phyloP scores from a whole-genome alignment of 2,113 vertebrate species.

The Pelecanus crispus region DNA sequence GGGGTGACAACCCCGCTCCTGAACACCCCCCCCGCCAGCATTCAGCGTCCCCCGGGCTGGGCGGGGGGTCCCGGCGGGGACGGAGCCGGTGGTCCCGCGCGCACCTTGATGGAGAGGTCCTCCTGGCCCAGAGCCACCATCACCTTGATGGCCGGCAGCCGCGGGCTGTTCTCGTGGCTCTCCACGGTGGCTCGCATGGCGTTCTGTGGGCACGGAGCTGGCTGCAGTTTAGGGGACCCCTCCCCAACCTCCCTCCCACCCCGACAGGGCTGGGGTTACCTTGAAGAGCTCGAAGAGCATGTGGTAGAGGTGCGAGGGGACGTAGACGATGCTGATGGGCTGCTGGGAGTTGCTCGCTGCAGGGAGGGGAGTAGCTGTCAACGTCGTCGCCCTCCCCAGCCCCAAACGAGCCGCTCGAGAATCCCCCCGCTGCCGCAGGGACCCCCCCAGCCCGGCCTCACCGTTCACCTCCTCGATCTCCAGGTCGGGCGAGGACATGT shows the following conservation, averaged over 20 bases:
- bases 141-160: conserved; percentile 82
- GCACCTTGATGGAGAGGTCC: conserved; percentile 90
- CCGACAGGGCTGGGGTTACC: conserved; percentile 49
- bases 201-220: conserved; percentile 70
- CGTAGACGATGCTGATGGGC: conserved; percentile 86
- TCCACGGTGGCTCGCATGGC: conserved; percentile 96
- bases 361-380: background rate
- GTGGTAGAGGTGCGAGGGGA: conserved; percentile 95
- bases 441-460: conserved; percentile 37
- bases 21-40: accelerated
- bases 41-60: accelerated
- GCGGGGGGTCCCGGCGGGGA: accelerated
- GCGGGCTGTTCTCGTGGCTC: conserved; percentile 76
- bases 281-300: conserved; percentile 98
- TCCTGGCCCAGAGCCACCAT: conserved; percentile 90
- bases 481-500: conserved; percentile 84
- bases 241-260: accelerated
- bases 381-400: background rate
- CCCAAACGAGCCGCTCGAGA: accelerated
- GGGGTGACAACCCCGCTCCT: background rate
- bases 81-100: background rate
- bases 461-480: conserved; percentile 82
- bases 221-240: background rate
- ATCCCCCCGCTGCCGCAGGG: accelerated
- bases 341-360: conserved; percentile 73